Conservation (phyloP, 2,888 invertebrate species). For the Mesodorylaimus sp. region DNA sequence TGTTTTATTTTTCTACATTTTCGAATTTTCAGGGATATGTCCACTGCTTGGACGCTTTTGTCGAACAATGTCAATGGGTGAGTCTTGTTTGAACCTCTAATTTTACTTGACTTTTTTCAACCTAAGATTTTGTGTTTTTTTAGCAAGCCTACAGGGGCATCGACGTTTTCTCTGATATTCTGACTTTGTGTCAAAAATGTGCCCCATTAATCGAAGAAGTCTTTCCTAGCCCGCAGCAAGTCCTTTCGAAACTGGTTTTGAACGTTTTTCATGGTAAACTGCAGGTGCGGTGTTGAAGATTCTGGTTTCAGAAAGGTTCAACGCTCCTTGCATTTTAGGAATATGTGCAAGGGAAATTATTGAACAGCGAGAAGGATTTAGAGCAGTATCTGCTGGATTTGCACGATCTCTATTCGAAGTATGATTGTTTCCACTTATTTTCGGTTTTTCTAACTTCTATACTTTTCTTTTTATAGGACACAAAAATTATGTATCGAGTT, state of each 20-base stretch:
- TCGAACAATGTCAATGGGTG: conserved; percentile 44
- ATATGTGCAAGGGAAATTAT: conserved; percentile 59
- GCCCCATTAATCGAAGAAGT: conserved; percentile 53
- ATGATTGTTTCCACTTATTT: background rate
- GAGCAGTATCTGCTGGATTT: conserved; percentile 72
- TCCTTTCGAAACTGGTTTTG: conserved; percentile 89
- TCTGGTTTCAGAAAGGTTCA: background rate
- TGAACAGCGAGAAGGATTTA: conserved; percentile 53
- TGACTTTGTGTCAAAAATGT: conserved; percentile 68
- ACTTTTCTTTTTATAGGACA: conserved; percentile 40
- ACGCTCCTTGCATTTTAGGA: conserved; percentile 37
- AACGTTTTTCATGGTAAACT: conserved; percentile 77
- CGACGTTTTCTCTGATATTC: conserved; percentile 72
- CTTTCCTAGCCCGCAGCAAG: conserved; percentile 82
- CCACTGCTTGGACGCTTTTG: conserved; percentile 85
- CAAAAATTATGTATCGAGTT: conserved; percentile 53
- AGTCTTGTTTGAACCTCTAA: background rate
- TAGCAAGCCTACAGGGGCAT: conserved; percentile 64
- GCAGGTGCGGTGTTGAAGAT: conserved; percentile 25
- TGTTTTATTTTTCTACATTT: background rate
- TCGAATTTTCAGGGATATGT: conserved; percentile 43
- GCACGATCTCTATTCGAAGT: conserved; percentile 74
- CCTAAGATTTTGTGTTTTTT: conserved; percentile 22
- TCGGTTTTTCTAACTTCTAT: background rate
- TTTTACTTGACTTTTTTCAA: too few relatives aligned